These are phyloP conservation scores for Protobothrops flavoviridis DNA, from an alignment of 2,113 vertebrate species.

Conservation along the genomic window DNA sequence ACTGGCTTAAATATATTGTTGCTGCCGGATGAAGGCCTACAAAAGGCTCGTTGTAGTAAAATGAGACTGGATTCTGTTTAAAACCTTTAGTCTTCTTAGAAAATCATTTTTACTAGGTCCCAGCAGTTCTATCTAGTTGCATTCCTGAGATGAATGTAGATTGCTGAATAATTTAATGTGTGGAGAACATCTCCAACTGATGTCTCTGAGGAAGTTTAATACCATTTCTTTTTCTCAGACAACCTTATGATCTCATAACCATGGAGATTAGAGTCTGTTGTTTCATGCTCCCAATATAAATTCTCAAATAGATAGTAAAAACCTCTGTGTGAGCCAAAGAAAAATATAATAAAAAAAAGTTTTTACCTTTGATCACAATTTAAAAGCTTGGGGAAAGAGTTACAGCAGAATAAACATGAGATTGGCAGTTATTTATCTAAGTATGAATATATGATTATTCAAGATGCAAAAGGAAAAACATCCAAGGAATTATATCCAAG, in stretches of 20 bases:
- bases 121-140: not conserved
- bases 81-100: not conserved
- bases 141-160: no score
- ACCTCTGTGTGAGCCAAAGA: not conserved
- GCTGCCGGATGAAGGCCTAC: not conserved
- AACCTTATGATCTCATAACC: not conserved
- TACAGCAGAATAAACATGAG: not conserved
- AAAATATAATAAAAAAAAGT: not conserved
- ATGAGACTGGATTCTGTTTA: not conserved
- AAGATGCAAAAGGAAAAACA: not conserved
- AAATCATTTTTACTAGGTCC: not conserved
- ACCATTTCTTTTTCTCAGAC: not conserved
- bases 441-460: constrained; percentile 1
- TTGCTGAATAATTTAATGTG: not conserved
- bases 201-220: not conserved
- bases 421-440: constrained; percentile 12
- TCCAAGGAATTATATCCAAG: constrained; percentile 8
- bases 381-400: constrained; percentile 28
- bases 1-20: not conserved
- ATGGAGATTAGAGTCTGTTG: not conserved
- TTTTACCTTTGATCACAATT: constrained; percentile 9
- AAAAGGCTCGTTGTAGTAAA: not conserved
- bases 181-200: not conserved
- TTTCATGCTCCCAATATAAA: not conserved
- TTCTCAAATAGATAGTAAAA: not conserved